These are phyloP conservation scores for Drosophila paulistorum DNA, from an alignment of 1,140 invertebrate species.

Conservation along the genomic window DNA sequence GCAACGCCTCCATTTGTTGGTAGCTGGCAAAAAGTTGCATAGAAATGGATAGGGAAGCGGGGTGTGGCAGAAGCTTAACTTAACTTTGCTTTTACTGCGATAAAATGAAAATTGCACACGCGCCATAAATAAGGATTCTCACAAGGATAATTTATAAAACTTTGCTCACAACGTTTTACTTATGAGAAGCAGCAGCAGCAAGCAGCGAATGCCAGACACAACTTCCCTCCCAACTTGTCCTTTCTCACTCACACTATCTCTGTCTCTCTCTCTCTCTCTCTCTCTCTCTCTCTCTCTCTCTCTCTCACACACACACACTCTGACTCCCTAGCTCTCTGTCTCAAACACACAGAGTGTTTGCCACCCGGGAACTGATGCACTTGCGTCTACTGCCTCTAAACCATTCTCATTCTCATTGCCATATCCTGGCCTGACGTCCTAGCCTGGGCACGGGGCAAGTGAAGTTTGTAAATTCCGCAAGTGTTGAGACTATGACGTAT, in stretches of 20 bases:
- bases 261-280: neutral
- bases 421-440: conserved; percentile 7
- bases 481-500: conserved; percentile 71
- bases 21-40: conserved; percentile 65
- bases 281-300: no score
- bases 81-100: conserved; percentile 82
- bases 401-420: conserved; percentile 5
- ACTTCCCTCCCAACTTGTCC: neutral
- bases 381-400: conserved; percentile 18
- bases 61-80: conserved; percentile 67
- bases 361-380: conserved; percentile 38
- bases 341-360: conserved; percentile 18
- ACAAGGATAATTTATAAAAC: conserved; percentile 83
- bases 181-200: conserved; percentile 64
- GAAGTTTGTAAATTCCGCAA: conserved; percentile 70
- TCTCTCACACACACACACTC: no score
- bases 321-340: neutral
- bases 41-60: neutral
- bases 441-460: conserved; percentile 18
- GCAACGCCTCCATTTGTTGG: conserved; percentile 70
- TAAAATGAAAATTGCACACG: conserved; percentile 83
- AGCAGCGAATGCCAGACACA: conserved; percentile 62
- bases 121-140: conserved; percentile 83
- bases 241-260: neutral
- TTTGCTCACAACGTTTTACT: conserved; percentile 81